Percentiles rank a stretch among this genome's conserved stretches.
phyloP scores from a whole-genome alignment of 2,888 invertebrate genomes.

The Agrotis clavis region DNA sequence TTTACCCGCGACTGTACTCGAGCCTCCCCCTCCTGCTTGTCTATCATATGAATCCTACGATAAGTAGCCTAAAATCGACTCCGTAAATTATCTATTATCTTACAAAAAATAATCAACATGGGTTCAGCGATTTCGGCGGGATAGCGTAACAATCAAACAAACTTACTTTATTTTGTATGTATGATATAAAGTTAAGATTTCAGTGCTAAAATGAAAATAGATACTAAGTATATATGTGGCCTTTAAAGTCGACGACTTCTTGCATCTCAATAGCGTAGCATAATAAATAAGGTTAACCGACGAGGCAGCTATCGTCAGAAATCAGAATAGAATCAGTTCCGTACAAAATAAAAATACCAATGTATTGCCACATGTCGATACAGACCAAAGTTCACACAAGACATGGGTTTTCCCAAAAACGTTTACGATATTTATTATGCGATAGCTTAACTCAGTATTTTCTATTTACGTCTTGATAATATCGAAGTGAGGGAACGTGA shows the following conservation, averaged over 20 bases:
- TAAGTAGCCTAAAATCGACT: no score
- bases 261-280: constrained; percentile 32
- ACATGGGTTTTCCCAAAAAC: constrained; percentile 23
- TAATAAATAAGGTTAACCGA: constrained; percentile 54
- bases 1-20: no score
- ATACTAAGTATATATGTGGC: constrained; percentile 11
- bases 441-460: constrained; percentile 39
- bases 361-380: constrained; percentile 22
- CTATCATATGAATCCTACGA: no score
- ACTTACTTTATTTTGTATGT: no score
- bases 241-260: constrained; percentile 34
- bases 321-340: constrained; percentile 48
- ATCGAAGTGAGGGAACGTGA: constrained; percentile 57
- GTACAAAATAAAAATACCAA: constrained; percentile 49
- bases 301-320: constrained; percentile 44
- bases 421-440: constrained; percentile 16
- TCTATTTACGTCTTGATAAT: constrained; percentile 50
- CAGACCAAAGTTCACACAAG: neutral
- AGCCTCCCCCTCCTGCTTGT: no score
- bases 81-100: no score
- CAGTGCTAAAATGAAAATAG: constrained; percentile 28
- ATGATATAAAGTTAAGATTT: constrained; percentile 6
- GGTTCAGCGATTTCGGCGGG: no score
- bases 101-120: no score
- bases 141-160: no score